Conservation (phyloP, 2,888 invertebrate species). For the Chromoteleia sp. region DNA sequence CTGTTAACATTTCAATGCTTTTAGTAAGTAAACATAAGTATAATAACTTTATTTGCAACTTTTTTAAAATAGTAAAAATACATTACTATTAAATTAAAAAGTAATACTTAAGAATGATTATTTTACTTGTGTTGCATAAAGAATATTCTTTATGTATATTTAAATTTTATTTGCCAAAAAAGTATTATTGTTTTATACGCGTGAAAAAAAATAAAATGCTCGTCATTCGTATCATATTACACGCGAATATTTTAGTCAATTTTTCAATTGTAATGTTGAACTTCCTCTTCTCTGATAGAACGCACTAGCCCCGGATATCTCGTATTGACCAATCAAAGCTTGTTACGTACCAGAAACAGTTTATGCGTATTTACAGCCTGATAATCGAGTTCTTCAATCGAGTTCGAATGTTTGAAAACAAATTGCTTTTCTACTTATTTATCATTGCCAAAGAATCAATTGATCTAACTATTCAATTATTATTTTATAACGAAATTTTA, state of each 20-base stretch:
- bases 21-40: no score
- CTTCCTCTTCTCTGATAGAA: conserved; percentile 80
- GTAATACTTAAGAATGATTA: no score
- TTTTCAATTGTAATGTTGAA: conserved; percentile 72
- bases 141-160: no score
- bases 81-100: no score
- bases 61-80: no score
- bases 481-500: background rate
- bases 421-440: conserved; percentile 30
- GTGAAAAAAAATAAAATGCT: no score
- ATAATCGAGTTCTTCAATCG: conserved; percentile 31
- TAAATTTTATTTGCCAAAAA: no score
- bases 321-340: conserved; percentile 83
- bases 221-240: background rate
- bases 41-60: no score
- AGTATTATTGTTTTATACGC: no score
- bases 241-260: conserved; percentile 27
- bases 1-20: no score
- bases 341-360: conserved; percentile 74
- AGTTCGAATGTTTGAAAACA: conserved; percentile 54
- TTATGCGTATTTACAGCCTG: conserved; percentile 50
- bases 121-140: no score
- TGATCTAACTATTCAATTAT: background rate
- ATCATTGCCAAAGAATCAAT: conserved; percentile 14
- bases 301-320: conserved; percentile 81